Base-by-base conservation (phyloP, 2,113 vertebrate species). In the Corythoichthys intestinalis region DNA sequence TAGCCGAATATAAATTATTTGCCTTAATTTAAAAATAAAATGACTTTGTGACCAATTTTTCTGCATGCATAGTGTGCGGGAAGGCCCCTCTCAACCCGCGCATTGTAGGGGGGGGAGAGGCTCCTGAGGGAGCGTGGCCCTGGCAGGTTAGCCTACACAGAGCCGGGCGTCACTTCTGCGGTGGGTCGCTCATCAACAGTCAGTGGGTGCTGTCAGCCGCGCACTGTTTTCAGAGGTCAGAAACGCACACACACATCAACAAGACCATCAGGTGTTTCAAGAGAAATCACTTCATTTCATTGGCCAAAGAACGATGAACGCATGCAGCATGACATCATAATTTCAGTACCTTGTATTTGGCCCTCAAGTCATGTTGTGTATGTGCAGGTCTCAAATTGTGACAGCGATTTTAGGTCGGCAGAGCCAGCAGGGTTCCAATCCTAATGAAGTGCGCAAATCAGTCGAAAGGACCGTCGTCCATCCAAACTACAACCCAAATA, bases 401-500 rank as follows among this genome's bases (percentile, higher is more conserved):
- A 0, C 0, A 0, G 80, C 86, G 13, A 58, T 1, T 58, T 54
- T 91, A 63, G 87, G 89, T 7, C 81, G 15, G 7, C 71, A 28
- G 64, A 70, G 0, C 17, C 88, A 62, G 6, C 0, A 61, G 2
- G 52, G 65, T 0, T 0, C 1, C 3, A 84, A 86, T 58, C 7
- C 70, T 2, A 73, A 86, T 1, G 57, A 48, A n/a, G 66, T 63
- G 9, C 6, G 2, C 4, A 38, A 48, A 6, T 4, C 2, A 0
- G 47, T 86, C 5, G 0, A 11, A 0, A 7, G 37, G 65, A 20
- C 88, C 79, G 73, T 91, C 72, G 2, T 6, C 2, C 85, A 94
- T 44, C 70, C 86, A 0, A 2, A 28, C 15, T 94, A 88, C 69
- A 38, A 14, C 0, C 0, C 39, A 0, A 0, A 0, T 0, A 87